Conservation (phyloP, 2,113 vertebrate genomes). For the Hyperopisus bebe region DNA sequence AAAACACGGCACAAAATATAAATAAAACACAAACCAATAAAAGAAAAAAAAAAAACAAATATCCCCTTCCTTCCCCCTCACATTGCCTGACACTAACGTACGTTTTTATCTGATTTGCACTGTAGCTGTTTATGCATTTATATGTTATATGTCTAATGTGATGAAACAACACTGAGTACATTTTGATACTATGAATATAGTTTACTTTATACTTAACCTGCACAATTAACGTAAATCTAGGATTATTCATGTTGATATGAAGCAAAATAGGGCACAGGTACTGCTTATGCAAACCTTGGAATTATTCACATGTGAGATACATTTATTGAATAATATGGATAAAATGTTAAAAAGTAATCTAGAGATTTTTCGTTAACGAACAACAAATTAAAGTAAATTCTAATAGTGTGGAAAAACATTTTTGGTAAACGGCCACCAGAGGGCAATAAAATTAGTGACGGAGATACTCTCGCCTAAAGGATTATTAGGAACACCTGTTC, state of each 20-base stretch:
- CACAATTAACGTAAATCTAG: background rate
- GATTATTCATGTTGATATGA: background rate
- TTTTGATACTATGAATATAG: background rate
- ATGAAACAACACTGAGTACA: background rate
- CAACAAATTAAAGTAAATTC: background rate
- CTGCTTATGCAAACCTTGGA: background rate
- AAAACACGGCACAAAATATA: too few relatives aligned
- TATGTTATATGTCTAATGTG: background rate
- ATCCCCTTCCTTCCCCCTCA: too few relatives aligned
- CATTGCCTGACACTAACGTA: background rate
- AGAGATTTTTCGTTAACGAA: background rate
- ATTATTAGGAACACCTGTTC: too few relatives aligned
- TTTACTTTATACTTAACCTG: background rate
- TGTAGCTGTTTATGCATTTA: background rate
- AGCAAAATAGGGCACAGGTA: background rate
- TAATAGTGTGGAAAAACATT: background rate
- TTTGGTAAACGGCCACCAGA: background rate
- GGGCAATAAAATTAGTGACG: constrained; percentile 4
- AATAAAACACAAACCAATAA: too few relatives aligned
- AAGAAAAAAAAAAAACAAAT: too few relatives aligned
- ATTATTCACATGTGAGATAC: background rate
- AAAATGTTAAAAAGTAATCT: background rate
- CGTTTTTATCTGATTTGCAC: background rate
- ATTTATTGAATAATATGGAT: background rate
- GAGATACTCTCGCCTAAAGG: too few relatives aligned